These are phyloP conservation scores for Todus mexicanus DNA, from an alignment of 2,797 vertebrate species.

Conservation along the genomic window DNA sequence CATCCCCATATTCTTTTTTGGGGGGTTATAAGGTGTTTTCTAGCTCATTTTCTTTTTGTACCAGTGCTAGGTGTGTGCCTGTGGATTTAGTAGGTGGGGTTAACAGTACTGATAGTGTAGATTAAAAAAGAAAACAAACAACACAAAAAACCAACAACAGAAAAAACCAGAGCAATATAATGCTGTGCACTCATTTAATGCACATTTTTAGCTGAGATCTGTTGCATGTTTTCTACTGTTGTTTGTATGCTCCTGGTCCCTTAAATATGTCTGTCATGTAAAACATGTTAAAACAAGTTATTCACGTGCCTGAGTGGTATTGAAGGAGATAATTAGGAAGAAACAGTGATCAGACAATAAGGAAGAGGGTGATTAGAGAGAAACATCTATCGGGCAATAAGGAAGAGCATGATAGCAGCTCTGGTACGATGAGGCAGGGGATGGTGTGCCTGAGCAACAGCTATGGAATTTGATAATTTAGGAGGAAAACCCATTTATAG, in stretches of 20 bases:
- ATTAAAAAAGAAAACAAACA: neutral
- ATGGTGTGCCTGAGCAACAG: neutral
- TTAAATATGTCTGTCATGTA: neutral
- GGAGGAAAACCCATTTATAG: neutral
- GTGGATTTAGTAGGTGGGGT: constrained; percentile 20
- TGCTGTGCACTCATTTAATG: neutral
- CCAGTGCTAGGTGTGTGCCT: neutral
- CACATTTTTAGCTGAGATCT: neutral
- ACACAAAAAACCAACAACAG: no score
- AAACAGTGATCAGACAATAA: neutral
- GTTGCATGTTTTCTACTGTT: neutral
- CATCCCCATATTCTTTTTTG: neutral
- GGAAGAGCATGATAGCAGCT: constrained; percentile 23
- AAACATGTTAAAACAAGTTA: neutral
- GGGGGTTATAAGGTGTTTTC: neutral
- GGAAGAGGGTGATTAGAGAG: constrained; percentile 34
- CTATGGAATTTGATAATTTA: constrained; percentile 31
- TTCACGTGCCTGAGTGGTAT: neutral
- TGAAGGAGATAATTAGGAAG: neutral
- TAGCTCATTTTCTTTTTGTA: neutral
- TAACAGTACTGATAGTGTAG: neutral
- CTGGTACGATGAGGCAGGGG: neutral
- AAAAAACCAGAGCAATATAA: no score
- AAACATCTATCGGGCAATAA: neutral
- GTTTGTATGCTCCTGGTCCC: neutral